Conservation (phyloP, 2,888 invertebrate genomes). For the Rapana venosa region DNA sequence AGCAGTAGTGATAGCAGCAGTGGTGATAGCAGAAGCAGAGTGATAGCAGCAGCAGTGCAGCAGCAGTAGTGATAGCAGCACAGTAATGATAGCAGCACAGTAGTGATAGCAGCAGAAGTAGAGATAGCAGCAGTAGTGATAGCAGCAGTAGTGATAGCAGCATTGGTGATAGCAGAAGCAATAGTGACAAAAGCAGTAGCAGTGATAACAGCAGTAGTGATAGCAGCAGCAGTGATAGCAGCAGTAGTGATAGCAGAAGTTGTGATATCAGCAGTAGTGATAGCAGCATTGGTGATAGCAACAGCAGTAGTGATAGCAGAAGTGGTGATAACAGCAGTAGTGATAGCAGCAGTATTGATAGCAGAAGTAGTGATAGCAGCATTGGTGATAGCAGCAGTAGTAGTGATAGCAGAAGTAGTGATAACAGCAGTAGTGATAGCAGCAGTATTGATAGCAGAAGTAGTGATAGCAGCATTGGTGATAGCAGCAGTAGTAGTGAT, state of each 20-base stretch:
- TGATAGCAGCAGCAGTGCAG: not conserved
- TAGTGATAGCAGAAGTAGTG: not conserved
- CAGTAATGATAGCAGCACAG: not conserved
- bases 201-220: no score
- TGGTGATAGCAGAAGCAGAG: not conserved
- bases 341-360: not conserved
- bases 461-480: no score
- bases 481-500: no score
- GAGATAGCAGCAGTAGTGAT: not conserved
- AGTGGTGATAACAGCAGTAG: not conserved
- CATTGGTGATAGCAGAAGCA: no score
- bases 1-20: slow-evolving; percentile 4
- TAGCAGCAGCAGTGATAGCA: no score
- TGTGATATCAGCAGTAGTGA: no score
- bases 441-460: no score
- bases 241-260: not conserved
- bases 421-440: not conserved
- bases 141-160: not conserved
- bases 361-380: not conserved
- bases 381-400: not conserved
- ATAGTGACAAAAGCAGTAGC: no score
- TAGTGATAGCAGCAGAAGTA: slow-evolving; percentile 4
- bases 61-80: not conserved
- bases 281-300: not conserved
- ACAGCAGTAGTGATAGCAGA: not conserved